Conservation (phyloP, 2,888 invertebrate species). For the Eristalis tenax region DNA sequence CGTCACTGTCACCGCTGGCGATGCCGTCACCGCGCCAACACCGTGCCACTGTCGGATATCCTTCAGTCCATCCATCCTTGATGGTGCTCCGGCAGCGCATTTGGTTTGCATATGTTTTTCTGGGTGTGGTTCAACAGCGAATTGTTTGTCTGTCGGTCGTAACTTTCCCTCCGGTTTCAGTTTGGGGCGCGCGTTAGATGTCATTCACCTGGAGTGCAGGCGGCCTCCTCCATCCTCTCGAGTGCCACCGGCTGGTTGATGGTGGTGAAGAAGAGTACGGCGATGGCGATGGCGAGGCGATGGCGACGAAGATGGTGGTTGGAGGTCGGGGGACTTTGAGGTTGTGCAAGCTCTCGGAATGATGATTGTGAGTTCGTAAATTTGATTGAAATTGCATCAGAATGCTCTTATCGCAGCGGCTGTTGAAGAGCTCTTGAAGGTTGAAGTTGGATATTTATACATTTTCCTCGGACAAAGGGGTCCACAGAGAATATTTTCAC, state of each 20-base stretch:
- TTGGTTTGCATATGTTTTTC: slow-evolving; percentile 60
- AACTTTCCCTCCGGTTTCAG: slow-evolving; percentile 38
- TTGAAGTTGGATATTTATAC: too few relatives aligned
- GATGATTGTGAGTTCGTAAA: slow-evolving; percentile 23
- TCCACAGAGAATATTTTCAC: too few relatives aligned
- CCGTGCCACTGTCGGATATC: slow-evolving; percentile 17
- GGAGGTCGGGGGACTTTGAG: neutral
- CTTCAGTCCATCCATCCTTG: slow-evolving; percentile 11
- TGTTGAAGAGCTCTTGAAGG: neutral
- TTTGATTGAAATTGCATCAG: slow-evolving; percentile 36
- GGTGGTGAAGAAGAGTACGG: neutral
- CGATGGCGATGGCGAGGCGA: neutral
- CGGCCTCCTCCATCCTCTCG: neutral
- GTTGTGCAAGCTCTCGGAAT: neutral
- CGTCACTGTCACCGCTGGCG: neutral
- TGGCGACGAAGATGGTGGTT: neutral
- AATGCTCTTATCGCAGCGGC: slow-evolving; percentile 2
- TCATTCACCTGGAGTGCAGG: slow-evolving; percentile 60
- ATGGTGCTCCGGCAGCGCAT: slow-evolving; percentile 5
- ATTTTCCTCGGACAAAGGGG: too few relatives aligned
- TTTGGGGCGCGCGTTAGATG: slow-evolving; percentile 51
- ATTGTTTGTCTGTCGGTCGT: slow-evolving; percentile 46
- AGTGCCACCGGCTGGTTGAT: neutral
- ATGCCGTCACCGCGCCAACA: neutral
- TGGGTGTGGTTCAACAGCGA: slow-evolving; percentile 66